These are phyloP conservation scores for Adelges cooleyi DNA, from an alignment of 1,140 invertebrate genomes.

Conservation along the genomic window DNA sequence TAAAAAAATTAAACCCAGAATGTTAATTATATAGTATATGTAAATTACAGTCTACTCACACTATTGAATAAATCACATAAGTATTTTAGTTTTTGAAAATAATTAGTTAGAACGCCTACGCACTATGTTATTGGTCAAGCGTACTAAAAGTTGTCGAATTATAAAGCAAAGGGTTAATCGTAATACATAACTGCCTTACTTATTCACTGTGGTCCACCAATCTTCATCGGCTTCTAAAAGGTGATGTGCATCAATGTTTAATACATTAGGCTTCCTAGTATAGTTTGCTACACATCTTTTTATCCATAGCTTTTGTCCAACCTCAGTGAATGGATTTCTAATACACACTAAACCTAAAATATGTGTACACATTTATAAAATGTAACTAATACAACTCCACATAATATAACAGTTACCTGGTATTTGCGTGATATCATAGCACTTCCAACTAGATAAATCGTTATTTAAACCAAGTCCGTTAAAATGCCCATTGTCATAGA, in stretches of 20 bases:
- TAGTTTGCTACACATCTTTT: conserved; percentile 63
- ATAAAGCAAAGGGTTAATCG: background rate
- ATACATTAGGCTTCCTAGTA: conserved; percentile 59
- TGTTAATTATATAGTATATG: background rate
- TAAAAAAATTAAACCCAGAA: background rate
- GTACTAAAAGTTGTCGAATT: conserved; percentile 2
- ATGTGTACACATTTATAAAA: background rate
- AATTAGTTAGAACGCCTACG: background rate
- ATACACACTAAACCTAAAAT: conserved; percentile 71
- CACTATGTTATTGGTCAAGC: background rate
- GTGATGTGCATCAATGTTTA: conserved; percentile 57
- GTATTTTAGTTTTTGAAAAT: background rate
- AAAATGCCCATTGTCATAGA: background rate
- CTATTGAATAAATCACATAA: background rate
- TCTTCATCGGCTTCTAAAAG: conserved; percentile 38
- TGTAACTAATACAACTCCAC: background rate
- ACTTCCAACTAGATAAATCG: conserved; percentile 12
- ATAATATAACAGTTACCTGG: conserved; percentile 16
- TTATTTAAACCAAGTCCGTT: conserved; percentile 6
- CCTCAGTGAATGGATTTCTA: conserved; percentile 64
- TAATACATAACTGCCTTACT: conserved; percentile 38
- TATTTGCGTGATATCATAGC: conserved; percentile 4
- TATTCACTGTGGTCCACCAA: conserved; percentile 41
- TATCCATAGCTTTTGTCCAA: conserved; percentile 73
- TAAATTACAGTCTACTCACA: background rate